Percentiles rank a stretch among this genome's conserved stretches.
Conservation (phyloP, 2,888 invertebrate genomes). For the Periphyllus acericola region DNA sequence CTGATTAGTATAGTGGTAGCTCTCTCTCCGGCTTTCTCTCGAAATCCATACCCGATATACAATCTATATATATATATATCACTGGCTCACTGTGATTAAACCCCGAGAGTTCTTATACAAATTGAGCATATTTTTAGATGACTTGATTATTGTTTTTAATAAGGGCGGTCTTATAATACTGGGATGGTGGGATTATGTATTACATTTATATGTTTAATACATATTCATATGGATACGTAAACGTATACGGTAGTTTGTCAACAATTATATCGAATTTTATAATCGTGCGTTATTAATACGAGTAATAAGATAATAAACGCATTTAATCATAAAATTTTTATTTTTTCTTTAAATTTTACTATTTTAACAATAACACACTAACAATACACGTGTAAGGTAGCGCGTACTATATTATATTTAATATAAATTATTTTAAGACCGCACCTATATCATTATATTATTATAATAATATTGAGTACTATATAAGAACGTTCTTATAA, state of each 20-base stretch:
- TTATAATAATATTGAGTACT: constrained; percentile 28
- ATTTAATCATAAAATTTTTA: neutral
- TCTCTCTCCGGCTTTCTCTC: constrained; percentile 23
- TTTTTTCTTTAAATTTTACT: neutral
- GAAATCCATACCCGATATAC: neutral
- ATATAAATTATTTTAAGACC: constrained; percentile 19
- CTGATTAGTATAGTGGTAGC: neutral
- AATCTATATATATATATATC: neutral
- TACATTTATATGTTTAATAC: too few relatives aligned
- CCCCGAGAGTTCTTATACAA: neutral
- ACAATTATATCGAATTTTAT: neutral
- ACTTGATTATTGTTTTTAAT: too few relatives aligned
- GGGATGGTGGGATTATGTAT: too few relatives aligned
- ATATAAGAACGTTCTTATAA: constrained; percentile 3
- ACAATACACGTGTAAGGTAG: neutral
- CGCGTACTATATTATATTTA: neutral
- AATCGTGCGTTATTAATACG: neutral
- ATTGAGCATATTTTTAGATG: neutral
- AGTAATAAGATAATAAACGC: too few relatives aligned
- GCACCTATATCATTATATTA: constrained; percentile 28
- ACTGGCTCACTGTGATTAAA: neutral
- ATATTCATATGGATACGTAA: neutral
- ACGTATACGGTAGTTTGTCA: neutral
- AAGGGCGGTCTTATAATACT: too few relatives aligned
- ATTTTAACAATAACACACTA: constrained; percentile 7